Evolutionary conservation across 2,888 invertebrate species (phyloP).

Genomic region (Ametastegia equiseti): DNA sequence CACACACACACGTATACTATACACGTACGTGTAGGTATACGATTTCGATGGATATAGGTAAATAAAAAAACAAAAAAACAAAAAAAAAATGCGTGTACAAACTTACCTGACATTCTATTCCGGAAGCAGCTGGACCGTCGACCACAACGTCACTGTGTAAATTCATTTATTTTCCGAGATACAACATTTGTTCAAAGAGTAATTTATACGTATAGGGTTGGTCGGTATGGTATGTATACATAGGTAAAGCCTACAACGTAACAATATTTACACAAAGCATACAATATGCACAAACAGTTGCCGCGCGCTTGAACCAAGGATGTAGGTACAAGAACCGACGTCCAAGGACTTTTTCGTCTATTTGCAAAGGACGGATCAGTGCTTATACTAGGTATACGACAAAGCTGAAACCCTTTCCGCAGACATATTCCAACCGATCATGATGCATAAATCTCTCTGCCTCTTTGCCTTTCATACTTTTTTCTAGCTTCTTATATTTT

Average conservation of each 20-base stretch:
- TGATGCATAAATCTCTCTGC: neutral
- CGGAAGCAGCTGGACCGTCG: constrained; percentile 23
- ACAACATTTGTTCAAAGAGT: constrained; percentile 44
- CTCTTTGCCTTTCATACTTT: neutral
- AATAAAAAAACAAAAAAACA: too few relatives aligned
- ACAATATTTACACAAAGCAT: constrained; percentile 41
- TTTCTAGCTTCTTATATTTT: neutral
- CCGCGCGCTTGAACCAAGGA: neutral
- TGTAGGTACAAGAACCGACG: constrained; percentile 1
- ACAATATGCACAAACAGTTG: constrained; percentile 43
- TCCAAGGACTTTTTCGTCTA: constrained; percentile 23
- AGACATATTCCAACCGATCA: neutral
- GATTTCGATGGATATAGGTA: too few relatives aligned
- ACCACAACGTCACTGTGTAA: neutral
- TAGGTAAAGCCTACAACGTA: neutral
- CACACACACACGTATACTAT: too few relatives aligned
- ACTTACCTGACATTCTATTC: neutral
- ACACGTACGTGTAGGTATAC: too few relatives aligned
- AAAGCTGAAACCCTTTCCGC: neutral
- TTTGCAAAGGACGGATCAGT: constrained; percentile 13
- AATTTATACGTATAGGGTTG: constrained; percentile 21
- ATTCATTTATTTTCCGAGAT: constrained; percentile 30
- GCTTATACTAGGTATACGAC: neutral
- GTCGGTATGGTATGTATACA: neutral
- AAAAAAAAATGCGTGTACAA: neutral